Conservation (phyloP, 2,797 vertebrate genomes). For the Mergus octosetaceus region DNA sequence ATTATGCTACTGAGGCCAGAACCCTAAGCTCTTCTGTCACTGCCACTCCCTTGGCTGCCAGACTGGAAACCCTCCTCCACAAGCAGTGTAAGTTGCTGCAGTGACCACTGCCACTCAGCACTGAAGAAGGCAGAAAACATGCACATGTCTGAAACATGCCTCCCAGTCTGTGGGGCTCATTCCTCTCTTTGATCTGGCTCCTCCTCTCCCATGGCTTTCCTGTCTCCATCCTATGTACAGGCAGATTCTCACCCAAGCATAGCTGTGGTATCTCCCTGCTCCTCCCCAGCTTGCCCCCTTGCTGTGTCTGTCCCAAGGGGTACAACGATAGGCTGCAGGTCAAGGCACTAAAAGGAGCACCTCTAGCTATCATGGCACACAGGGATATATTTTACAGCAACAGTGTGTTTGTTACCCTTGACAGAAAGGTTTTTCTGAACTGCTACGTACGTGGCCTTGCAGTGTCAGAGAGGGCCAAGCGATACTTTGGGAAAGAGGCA, state of each 20-base stretch:
- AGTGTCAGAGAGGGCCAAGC: neutral
- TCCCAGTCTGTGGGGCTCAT: neutral
- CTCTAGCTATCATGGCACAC: accelerated
- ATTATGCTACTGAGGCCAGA: neutral
- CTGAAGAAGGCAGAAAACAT: neutral
- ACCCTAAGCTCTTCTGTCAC: neutral
- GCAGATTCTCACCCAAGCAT: neutral
- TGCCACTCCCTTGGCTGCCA: neutral
- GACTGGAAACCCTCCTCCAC: neutral
- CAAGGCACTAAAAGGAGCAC: neutral
- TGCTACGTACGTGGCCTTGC: accelerated
- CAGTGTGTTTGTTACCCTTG: neutral
- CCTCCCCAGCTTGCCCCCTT: neutral
- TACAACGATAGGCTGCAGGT: neutral
- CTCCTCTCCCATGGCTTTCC: neutral
- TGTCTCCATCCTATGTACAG: neutral
- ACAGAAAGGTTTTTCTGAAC: neutral
- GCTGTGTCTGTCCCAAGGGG: neutral
- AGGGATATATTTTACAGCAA: neutral
- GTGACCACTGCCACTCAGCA: neutral
- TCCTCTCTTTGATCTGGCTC: neutral
- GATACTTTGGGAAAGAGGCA: neutral
- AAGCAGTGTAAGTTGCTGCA: neutral
- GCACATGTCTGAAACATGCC: accelerated
- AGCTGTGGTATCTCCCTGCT: neutral